Percentiles rank a stretch among this genome's conserved stretches.
These are phyloP conservation scores for Aeoliscus strigatus DNA, from an alignment of 2,797 vertebrate species.

Conservation along the genomic window DNA sequence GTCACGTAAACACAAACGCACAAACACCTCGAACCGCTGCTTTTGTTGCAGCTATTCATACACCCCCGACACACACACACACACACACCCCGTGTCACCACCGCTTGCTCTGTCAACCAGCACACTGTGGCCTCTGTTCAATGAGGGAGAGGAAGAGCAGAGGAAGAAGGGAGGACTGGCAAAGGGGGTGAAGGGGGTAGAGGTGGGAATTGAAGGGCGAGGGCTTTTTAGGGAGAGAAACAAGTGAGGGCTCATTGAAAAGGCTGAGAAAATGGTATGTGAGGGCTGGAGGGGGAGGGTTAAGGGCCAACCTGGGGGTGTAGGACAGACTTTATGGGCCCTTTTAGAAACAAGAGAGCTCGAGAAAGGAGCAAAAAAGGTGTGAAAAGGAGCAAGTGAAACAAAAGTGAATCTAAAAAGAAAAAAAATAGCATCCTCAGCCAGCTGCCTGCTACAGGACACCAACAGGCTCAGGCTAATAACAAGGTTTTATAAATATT, in stretches of 20 bases:
- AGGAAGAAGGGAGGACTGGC: slow-evolving; percentile 12
- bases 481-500: too few species aligned
- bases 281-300: slow-evolving; percentile 4
- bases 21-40: slow-evolving; percentile 15
- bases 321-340: slow-evolving; percentile 39
- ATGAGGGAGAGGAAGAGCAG: slow-evolving; percentile 15
- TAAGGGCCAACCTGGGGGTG: slow-evolving; percentile 30
- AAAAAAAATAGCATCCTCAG: slow-evolving; percentile 4
- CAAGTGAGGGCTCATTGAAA: slow-evolving; percentile 20
- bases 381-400: slow-evolving; percentile 27
- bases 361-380: too few species aligned
- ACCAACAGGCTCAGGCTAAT: too few species aligned
- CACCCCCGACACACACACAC: slow-evolving; percentile 18
- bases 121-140: slow-evolving; percentile 68
- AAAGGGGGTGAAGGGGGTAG: slow-evolving; percentile 13
- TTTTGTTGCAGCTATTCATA: slow-evolving; percentile 37
- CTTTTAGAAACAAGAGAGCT: slow-evolving; percentile 20
- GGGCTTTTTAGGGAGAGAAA: slow-evolving; percentile 8
- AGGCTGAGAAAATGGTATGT: slow-evolving; percentile 10
- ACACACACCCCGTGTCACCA: slow-evolving; percentile 24
- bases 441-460: too few species aligned
- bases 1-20: slow-evolving; percentile 12
- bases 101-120: slow-evolving; percentile 23
- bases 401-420: neutral
- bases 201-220: slow-evolving; percentile 7